These are phyloP conservation scores for Champsocephalus esox DNA, from an alignment of 2,797 vertebrate genomes.

Conservation along the genomic window DNA sequence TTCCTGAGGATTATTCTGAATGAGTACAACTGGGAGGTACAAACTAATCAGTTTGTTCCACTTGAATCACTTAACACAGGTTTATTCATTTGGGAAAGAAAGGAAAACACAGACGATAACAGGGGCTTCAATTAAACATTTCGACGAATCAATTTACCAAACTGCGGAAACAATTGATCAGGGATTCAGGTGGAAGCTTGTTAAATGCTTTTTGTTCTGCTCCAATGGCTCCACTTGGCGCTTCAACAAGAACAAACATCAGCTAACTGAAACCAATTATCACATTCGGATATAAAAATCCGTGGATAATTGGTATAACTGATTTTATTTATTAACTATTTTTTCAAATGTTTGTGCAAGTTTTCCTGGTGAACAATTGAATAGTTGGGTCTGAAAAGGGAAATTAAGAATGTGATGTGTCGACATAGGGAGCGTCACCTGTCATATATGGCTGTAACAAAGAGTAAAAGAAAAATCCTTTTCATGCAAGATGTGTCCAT, in stretches of 20 bases:
- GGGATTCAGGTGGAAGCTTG: slow-evolving; percentile 3
- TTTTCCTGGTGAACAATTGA: too few relatives aligned
- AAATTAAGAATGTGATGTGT: too few relatives aligned
- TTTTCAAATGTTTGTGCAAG: neutral
- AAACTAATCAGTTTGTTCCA: neutral
- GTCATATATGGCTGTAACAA: too few relatives aligned
- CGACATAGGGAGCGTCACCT: too few relatives aligned
- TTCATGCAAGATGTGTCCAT: too few relatives aligned
- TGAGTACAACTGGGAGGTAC: neutral
- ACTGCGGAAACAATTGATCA: neutral
- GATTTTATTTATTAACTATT: neutral
- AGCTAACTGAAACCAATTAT: neutral
- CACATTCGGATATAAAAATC: neutral
- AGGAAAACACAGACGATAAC: neutral
- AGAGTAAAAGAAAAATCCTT: too few relatives aligned
- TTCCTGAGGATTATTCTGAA: neutral
- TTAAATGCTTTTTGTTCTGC: neutral
- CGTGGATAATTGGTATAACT: neutral
- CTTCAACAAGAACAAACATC: slow-evolving; percentile 2
- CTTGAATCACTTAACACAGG: neutral
- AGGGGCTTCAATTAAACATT: slow-evolving; percentile 6
- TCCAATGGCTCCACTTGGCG: neutral
- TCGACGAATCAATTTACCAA: slow-evolving; percentile 8
- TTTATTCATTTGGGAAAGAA: slow-evolving; percentile 8
- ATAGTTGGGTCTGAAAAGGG: too few relatives aligned